Evolutionary conservation across 2,113 vertebrate species (phyloP), one percentile per base, ranked within the genome.

Genomic region (Muntiacus muntjak): DNA sequence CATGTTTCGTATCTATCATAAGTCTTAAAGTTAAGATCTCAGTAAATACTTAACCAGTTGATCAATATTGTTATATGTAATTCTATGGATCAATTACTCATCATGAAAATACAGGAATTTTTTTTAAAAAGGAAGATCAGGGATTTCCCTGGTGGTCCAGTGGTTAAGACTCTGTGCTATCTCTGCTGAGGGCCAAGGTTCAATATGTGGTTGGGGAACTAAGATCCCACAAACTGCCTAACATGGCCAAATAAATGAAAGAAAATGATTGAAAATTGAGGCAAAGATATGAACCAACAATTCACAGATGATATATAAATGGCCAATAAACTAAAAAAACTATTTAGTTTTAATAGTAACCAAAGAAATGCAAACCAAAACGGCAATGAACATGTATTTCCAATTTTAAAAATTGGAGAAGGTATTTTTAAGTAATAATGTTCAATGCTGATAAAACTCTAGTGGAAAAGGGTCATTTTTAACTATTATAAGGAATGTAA

Each of bases 361-460:
- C n/a, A 50, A 52, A 88, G 26, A 91, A 89, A 95, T 86, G 30
- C 8, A 79, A 93, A 91, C 96, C 19, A 79, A 91, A 96, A 58
- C 87, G 8, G 6, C 43, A 92, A 62, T 36, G 28, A 84, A 60
- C 64, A 33, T 19, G 43, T 40, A 82, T 83, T 71, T 94, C 88
- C 10, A 76, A 47, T 71, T 94, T 94, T 71, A 45, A 95, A 94
- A 83, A 79, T 0, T 45, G 40, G 36, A 14, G 83, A 71, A 94
- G 14, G 15, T 89, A 58, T 92, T 94, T 96, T 87, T 57, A 81
- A 58, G 33, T 76, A 89, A 89, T 82, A 57, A n/a, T 62, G 91
- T 71, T 89, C 26, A 95, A 54, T 84, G 45, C 67, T 94, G 45
- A 93, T 81, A 28, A 87, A 93, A 94, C 54, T 83, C 50, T 78